Percentiles rank a stretch among this genome's conserved stretches.
Evolutionary conservation across 2,888 invertebrate genomes (phyloP).

Genomic region (Steinernema scapterisci): DNA sequence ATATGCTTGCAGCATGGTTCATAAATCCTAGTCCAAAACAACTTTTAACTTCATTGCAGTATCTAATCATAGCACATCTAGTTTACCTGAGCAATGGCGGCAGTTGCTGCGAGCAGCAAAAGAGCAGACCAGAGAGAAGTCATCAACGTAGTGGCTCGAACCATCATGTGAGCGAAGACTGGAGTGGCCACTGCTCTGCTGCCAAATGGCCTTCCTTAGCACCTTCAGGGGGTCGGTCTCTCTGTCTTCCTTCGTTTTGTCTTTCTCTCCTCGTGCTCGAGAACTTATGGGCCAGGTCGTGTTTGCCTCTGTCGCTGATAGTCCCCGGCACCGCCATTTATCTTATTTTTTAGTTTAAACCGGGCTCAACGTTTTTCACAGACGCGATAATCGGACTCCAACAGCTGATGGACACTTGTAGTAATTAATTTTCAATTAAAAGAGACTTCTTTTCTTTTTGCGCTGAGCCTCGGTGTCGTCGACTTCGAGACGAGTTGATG

Average conservation of each 20-base stretch:
- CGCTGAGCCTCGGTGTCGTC: neutral
- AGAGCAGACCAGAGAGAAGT: conserved; percentile 1
- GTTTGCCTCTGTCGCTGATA: conserved; percentile 20
- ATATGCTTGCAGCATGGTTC: neutral
- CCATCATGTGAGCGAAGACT: conserved; percentile 23
- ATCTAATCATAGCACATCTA: neutral
- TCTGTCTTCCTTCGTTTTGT: neutral
- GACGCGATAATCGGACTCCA: conserved; percentile 24
- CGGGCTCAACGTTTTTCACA: conserved; percentile 28
- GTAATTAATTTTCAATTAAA: conserved; percentile 24
- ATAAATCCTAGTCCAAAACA: no score
- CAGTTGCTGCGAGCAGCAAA: neutral
- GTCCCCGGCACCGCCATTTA: conserved; percentile 30
- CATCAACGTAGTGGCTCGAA: neutral
- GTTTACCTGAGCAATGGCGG: neutral
- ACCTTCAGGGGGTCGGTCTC: conserved; percentile 24
- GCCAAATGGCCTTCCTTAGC: conserved; percentile 28
- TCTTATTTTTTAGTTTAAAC: conserved; percentile 33
- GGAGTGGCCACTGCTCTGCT: neutral
- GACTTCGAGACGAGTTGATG: neutral
- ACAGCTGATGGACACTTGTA: conserved; percentile 30
- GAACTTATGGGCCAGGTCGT: conserved; percentile 32
- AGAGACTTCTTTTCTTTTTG: conserved; percentile 9
- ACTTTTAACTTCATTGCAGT: neutral
- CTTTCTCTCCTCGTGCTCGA: neutral